These are phyloP conservation scores for Lepidochrysops patricia DNA, from an alignment of 2,888 invertebrate genomes.

Conservation along the genomic window DNA sequence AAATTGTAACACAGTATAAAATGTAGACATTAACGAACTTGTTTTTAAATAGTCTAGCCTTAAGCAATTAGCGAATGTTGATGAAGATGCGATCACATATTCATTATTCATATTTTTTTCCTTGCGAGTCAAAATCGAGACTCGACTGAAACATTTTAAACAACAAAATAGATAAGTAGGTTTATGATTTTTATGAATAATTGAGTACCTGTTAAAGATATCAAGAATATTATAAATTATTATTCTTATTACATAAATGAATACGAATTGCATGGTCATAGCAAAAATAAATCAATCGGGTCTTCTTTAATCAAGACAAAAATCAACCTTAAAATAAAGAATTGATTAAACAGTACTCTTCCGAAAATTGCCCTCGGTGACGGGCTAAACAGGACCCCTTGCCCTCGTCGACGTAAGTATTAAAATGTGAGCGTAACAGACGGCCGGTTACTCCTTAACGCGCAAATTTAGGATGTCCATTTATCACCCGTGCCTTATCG, in stretches of 20 bases:
- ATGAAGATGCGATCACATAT: not conserved
- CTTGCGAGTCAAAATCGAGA: not conserved
- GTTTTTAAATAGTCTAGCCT: not conserved
- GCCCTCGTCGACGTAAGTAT: slow-evolving; percentile 50
- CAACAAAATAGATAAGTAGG: too few relatives aligned
- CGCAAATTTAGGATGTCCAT: slow-evolving; percentile 68
- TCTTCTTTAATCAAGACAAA: slow-evolving; percentile 11
- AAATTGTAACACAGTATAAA: not conserved
- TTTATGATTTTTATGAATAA: too few relatives aligned
- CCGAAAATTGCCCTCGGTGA: slow-evolving; percentile 39
- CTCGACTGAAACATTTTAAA: too few relatives aligned
- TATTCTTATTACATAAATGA: not conserved
- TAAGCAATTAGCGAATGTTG: not conserved
- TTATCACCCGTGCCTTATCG: slow-evolving; percentile 47
- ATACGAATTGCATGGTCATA: not conserved
- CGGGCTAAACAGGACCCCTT: slow-evolving; percentile 44
- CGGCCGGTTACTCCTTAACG: slow-evolving; percentile 64
- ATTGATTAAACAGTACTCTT: slow-evolving; percentile 23
- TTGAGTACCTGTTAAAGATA: too few relatives aligned
- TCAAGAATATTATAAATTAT: not conserved
- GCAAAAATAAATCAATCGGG: not conserved
- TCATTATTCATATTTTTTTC: not conserved
- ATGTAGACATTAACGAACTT: not conserved
- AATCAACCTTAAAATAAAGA: slow-evolving; percentile 23
- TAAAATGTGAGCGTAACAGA: slow-evolving; percentile 58